These are phyloP conservation scores for Apostichopus leukothele DNA, from an alignment of 53 echinoderm and acorn worm species.

Conservation along the genomic window DNA sequence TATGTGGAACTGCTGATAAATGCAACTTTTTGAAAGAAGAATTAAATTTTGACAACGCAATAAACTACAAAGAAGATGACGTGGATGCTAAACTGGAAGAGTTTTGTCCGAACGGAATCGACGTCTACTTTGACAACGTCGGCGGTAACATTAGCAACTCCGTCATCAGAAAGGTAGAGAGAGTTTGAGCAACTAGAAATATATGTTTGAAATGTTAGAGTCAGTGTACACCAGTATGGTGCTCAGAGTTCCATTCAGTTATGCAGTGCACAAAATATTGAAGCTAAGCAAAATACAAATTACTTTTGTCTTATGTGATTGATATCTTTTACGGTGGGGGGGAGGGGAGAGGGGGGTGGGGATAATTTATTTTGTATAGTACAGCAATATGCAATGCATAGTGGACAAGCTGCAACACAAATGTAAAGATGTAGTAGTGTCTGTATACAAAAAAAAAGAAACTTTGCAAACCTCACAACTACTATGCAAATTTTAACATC, in stretches of 20 bases:
- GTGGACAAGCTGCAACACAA: too few species aligned
- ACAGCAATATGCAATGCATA: too few species aligned
- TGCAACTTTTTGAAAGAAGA: constrained; percentile 80
- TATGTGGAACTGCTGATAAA: constrained; percentile 89
- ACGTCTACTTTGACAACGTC: constrained; percentile 96
- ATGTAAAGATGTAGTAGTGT: too few species aligned
- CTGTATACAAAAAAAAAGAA: too few species aligned
- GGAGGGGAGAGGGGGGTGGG: too few species aligned
- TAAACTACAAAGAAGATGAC: constrained; percentile 88
- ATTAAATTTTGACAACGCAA: constrained; percentile 78
- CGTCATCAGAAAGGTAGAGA: constrained; percentile 84
- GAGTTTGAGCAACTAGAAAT: not conserved
- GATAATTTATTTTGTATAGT: too few species aligned
- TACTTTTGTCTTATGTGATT: too few species aligned
- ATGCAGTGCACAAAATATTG: too few species aligned
- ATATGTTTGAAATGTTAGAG: not conserved
- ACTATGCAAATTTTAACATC: too few species aligned
- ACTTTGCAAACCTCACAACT: too few species aligned
- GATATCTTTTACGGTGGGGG: too few species aligned
- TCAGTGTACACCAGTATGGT: not conserved
- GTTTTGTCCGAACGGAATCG: constrained; percentile 81
- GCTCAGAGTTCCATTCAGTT: not conserved
- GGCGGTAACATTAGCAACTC: constrained; percentile 88
- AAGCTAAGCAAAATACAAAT: too few species aligned
- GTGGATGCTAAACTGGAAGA: constrained; percentile 65